These are phyloP conservation scores for Syngnathus rostellatus DNA, from an alignment of 2,797 vertebrate genomes.

Conservation along the genomic window DNA sequence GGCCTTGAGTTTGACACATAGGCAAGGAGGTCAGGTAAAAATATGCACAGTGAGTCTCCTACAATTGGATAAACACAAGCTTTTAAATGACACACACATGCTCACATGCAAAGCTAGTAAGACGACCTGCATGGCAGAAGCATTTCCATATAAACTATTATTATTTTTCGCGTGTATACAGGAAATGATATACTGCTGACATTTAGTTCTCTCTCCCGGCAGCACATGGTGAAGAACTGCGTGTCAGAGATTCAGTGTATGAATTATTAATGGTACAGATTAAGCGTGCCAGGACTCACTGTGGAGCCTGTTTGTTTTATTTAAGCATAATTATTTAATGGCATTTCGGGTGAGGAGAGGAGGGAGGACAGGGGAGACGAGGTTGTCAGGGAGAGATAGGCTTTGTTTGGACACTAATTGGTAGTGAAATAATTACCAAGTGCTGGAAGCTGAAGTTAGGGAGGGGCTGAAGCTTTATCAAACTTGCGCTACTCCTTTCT, in stretches of 20 bases:
- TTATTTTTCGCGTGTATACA: slow-evolving; percentile 10
- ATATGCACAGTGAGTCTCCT: background rate
- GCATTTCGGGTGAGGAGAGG: slow-evolving; percentile 53
- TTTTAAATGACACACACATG: background rate
- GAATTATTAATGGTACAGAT: slow-evolving; percentile 63
- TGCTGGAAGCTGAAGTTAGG: slow-evolving; percentile 26
- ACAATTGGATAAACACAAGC: background rate
- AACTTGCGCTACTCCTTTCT: slow-evolving; percentile 11
- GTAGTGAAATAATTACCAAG: slow-evolving; percentile 46
- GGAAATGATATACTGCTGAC: slow-evolving; percentile 49
- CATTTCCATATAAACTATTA: slow-evolving; percentile 7
- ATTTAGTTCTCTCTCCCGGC: slow-evolving; percentile 43
- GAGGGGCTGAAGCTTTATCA: slow-evolving; percentile 15
- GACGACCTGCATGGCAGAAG: background rate
- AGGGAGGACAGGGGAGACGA: slow-evolving; percentile 16
- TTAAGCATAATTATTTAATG: slow-evolving; percentile 62
- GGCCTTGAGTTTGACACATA: too few species aligned
- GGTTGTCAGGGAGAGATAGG: slow-evolving; percentile 15
- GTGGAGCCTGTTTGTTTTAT: slow-evolving; percentile 58
- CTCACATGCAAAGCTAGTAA: background rate
- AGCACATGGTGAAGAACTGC: slow-evolving; percentile 34
- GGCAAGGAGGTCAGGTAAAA: background rate
- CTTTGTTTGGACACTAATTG: slow-evolving; percentile 49
- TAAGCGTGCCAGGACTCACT: slow-evolving; percentile 49
- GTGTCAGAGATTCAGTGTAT: slow-evolving; percentile 44